Conservation (phyloP, 2,797 vertebrate species). For the Pipistrellus kuhlii region DNA sequence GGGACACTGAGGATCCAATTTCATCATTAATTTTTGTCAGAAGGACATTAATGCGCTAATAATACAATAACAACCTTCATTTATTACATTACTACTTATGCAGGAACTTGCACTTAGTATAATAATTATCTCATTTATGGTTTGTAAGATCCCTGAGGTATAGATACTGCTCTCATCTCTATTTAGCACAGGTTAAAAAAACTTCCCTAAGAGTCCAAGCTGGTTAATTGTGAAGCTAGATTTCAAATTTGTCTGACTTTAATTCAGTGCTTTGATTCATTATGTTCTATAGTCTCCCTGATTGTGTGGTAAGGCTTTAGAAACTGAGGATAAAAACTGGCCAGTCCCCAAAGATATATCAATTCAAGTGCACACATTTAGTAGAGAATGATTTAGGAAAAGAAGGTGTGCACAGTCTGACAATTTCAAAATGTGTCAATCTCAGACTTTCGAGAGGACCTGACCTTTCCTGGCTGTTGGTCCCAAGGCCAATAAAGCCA, state of each 20-base stretch:
- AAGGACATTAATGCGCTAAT: background rate
- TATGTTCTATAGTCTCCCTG: background rate
- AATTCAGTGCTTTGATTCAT: background rate
- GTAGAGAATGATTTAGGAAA: background rate
- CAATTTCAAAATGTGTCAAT: slow-evolving; percentile 4
- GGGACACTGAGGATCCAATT: background rate
- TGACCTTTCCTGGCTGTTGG: background rate
- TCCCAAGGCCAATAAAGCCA: background rate
- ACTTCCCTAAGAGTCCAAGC: background rate
- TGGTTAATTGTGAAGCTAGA: background rate
- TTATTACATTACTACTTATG: background rate
- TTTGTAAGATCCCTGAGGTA: background rate
- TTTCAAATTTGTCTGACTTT: background rate
- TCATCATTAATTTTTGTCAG: background rate
- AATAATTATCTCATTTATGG: background rate
- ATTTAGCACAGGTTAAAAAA: background rate
- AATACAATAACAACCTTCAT: background rate
- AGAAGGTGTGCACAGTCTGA: background rate
- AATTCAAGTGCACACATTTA: background rate
- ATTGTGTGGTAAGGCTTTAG: background rate
- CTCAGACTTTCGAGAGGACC: background rate
- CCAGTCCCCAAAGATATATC: background rate
- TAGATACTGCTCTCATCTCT: too few species aligned
- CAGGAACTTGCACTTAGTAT: background rate
- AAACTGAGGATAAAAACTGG: background rate